Conservation (phyloP, 2,888 invertebrate genomes). For the Euspilapteryx auroguttella region DNA sequence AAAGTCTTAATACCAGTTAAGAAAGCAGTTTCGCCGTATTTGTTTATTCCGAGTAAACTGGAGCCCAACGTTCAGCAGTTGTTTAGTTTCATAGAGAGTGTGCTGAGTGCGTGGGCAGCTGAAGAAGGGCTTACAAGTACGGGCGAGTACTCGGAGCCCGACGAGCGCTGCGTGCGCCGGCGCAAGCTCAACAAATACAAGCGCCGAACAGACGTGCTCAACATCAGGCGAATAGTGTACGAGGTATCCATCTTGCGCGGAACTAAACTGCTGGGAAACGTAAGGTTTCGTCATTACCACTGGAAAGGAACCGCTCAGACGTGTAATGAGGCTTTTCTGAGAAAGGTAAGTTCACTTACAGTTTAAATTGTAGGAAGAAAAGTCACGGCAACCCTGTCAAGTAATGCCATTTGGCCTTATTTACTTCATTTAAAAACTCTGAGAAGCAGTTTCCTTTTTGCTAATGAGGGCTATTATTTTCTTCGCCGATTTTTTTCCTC, state of each 20-base stretch:
- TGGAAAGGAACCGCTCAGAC: slow-evolving; percentile 85
- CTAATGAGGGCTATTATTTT: slow-evolving; percentile 54
- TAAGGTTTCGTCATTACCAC: slow-evolving; percentile 77
- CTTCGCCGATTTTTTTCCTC: no score
- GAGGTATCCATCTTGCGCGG: slow-evolving; percentile 72
- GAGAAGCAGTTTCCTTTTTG: slow-evolving; percentile 56
- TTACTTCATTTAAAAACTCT: no score
- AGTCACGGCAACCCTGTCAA: no score
- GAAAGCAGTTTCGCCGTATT: slow-evolving; percentile 53
- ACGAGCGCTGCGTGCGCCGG: slow-evolving; percentile 66
- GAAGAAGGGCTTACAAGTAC: slow-evolving; percentile 72
- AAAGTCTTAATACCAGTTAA: slow-evolving; percentile 33
- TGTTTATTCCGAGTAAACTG: slow-evolving; percentile 59
- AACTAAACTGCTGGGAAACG: slow-evolving; percentile 67
- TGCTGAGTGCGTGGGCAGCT: slow-evolving; percentile 78
- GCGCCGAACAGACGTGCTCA: slow-evolving; percentile 67
- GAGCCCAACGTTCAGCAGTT: slow-evolving; percentile 79
- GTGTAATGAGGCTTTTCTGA: slow-evolving; percentile 85
- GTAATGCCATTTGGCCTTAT: slow-evolving; percentile 56
- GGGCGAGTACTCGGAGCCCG: slow-evolving; percentile 74
- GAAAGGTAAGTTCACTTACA: slow-evolving; percentile 67
- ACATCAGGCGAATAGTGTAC: slow-evolving; percentile 68
- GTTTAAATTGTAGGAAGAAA: slow-evolving; percentile 1
- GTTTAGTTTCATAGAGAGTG: slow-evolving; percentile 80
- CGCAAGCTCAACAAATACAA: slow-evolving; percentile 64